Evolutionary conservation across 2,888 invertebrate species (phyloP).

Genomic region (Proisotoma minuta): DNA sequence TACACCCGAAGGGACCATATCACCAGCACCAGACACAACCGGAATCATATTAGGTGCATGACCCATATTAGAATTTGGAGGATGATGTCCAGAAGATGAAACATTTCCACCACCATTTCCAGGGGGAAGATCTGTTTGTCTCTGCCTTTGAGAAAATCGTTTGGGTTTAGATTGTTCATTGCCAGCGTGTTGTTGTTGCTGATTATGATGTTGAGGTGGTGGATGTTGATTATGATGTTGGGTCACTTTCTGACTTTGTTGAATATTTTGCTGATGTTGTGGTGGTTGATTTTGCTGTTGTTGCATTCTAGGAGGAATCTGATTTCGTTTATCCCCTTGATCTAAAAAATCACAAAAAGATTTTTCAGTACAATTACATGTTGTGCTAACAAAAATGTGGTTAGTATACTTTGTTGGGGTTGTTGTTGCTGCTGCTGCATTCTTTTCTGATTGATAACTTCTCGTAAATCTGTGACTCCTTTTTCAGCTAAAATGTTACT

Average conservation of each 20-base stretch:
- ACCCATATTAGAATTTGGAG: no score
- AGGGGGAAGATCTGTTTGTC: slow-evolving; percentile 48
- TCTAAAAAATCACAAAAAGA: slow-evolving; percentile 1
- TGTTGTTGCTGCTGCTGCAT: slow-evolving; percentile 11
- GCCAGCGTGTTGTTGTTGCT: slow-evolving; percentile 31
- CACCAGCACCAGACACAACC: slow-evolving; percentile 30
- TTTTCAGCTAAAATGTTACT: slow-evolving; percentile 7
- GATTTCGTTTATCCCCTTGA: slow-evolving; percentile 29
- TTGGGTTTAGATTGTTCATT: slow-evolving; percentile 56
- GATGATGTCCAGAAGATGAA: slow-evolving; percentile 21
- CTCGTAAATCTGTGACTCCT: slow-evolving; percentile 23
- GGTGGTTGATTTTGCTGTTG: slow-evolving; percentile 14
- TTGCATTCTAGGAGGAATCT: slow-evolving; percentile 41
- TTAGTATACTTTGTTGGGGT: background rate
- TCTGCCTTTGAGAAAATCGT: slow-evolving; percentile 64
- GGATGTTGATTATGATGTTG: slow-evolving; percentile 22
- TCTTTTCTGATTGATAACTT: slow-evolving; percentile 21
- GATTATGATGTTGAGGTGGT: slow-evolving; percentile 50
- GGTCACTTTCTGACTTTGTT: slow-evolving; percentile 26
- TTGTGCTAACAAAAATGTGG: no score
- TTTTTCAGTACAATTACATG: background rate
- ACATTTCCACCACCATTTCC: slow-evolving; percentile 20
- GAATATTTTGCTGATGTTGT: slow-evolving; percentile 51
- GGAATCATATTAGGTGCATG: slow-evolving; percentile 36
- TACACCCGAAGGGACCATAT: slow-evolving; percentile 35